Conservation (phyloP, 2,113 vertebrate species). For the Dryoscopus gambensis region DNA sequence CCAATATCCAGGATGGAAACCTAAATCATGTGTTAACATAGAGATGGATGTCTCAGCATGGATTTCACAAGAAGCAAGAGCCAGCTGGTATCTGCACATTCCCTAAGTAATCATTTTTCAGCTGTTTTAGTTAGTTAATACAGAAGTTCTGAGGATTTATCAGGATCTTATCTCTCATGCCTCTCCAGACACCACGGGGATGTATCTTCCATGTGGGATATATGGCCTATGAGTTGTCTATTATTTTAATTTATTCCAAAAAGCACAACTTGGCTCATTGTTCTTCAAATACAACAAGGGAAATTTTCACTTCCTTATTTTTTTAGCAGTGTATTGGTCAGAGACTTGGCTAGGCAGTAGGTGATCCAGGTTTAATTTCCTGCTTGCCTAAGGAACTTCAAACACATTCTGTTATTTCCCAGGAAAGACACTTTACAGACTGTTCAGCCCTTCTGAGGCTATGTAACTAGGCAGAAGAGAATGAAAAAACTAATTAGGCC, state of each 20-base stretch:
- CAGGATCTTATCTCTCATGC: background rate
- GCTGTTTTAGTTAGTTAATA: background rate
- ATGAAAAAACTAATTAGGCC: constrained; percentile 10
- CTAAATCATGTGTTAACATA: background rate
- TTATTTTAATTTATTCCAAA: background rate
- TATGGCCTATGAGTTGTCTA: background rate
- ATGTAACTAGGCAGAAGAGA: background rate
- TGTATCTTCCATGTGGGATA: background rate
- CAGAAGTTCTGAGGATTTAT: background rate
- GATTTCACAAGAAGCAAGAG: background rate
- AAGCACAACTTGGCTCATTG: background rate
- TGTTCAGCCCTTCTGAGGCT: background rate
- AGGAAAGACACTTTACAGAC: background rate
- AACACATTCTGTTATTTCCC: constrained; percentile 8
- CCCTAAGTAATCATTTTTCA: background rate
- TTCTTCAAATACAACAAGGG: background rate
- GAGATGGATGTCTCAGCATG: background rate
- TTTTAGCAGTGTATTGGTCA: background rate
- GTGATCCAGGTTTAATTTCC: constrained; percentile 5
- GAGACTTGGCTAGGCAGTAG: background rate
- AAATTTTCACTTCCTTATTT: background rate
- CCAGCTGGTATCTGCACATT: background rate
- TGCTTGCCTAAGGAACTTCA: background rate
- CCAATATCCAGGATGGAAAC: background rate
- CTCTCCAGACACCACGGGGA: background rate